Conservation (phyloP, 2,113 vertebrate genomes). For the Centropus unirufus region DNA sequence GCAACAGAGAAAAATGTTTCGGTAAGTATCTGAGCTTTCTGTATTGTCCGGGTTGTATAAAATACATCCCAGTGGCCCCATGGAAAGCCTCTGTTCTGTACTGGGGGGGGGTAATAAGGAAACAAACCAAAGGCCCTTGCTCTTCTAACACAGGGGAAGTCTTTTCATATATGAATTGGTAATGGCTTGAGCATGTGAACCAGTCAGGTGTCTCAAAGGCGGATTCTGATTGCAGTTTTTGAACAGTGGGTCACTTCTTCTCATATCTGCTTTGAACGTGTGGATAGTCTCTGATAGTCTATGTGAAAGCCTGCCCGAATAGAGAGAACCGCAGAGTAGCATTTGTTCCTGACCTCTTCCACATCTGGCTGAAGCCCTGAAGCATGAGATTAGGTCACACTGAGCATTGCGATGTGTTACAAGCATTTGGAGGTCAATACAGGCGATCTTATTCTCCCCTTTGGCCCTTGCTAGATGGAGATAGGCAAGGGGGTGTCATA, state of each 20-base stretch:
- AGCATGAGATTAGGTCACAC: background rate
- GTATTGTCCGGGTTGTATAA: background rate
- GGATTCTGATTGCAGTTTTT: background rate
- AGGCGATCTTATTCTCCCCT: background rate
- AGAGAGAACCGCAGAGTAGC: background rate
- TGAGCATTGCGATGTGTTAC: background rate
- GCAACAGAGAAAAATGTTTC: background rate
- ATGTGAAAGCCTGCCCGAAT: background rate
- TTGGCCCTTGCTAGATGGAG: background rate
- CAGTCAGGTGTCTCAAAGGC: background rate
- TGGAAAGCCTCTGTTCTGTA: background rate
- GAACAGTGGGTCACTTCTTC: conserved; percentile 11
- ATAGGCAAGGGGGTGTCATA: conserved; percentile 17
- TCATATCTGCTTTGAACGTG: background rate
- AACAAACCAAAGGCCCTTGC: background rate
- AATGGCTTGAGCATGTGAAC: background rate
- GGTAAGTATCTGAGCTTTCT: background rate
- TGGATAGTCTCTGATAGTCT: background rate
- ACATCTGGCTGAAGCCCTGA: conserved; percentile 35
- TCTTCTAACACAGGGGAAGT: background rate
- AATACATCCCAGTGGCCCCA: background rate
- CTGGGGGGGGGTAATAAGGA: background rate
- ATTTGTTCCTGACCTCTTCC: background rate
- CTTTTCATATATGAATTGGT: background rate
- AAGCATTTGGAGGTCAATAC: background rate